Conservation (phyloP, 2,797 vertebrate genomes). For the Paramormyrops hopkinsi region DNA sequence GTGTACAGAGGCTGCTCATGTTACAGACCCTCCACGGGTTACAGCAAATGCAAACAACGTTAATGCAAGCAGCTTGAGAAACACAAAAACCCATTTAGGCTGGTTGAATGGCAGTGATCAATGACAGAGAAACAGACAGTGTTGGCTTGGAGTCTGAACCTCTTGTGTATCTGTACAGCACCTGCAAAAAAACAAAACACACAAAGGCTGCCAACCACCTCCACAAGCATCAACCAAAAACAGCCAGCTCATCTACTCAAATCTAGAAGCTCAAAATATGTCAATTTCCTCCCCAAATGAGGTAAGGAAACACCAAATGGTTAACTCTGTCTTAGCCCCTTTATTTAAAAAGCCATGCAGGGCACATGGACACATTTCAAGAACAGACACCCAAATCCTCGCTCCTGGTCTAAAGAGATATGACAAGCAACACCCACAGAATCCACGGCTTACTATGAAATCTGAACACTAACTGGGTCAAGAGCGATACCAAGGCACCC, state of each 20-base stretch:
- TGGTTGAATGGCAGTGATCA: neutral
- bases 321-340: neutral
- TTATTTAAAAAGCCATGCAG: neutral
- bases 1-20: neutral
- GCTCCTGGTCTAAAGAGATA: neutral
- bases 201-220: neutral
- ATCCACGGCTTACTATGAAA: neutral
- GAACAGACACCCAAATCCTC: neutral
- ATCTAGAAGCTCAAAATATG: neutral
- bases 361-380: neutral
- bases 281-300: neutral
- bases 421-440: neutral
- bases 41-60: neutral
- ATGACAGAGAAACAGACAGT: neutral
- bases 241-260: neutral
- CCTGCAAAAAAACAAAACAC: neutral
- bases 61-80: neutral
- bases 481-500: neutral
- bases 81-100: neutral
- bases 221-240: neutral
- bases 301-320: neutral
- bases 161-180: neutral
- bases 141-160: neutral
- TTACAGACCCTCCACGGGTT: neutral
- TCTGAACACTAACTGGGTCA: neutral